Conservation (phyloP, 2,113 vertebrate species). For the Saimiri boliviensis region DNA sequence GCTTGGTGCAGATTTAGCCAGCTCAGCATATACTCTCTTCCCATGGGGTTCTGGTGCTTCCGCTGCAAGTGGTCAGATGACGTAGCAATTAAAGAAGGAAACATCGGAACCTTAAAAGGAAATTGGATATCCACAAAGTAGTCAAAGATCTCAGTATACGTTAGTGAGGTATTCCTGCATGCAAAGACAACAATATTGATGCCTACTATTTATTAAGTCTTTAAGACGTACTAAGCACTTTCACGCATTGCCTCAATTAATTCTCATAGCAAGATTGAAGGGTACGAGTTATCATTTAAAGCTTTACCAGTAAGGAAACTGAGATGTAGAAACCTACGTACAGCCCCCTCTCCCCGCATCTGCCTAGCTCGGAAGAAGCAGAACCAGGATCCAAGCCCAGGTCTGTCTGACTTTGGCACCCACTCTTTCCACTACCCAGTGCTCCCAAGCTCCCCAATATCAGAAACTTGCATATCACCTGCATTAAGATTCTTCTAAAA, state of each 20-base stretch:
- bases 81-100: neutral
- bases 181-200: neutral
- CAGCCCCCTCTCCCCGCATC: neutral
- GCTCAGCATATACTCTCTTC: neutral
- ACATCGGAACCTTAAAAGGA: neutral
- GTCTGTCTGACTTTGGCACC: neutral
- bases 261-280: neutral
- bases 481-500: slow-evolving; percentile 70
- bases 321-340: neutral
- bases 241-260: neutral
- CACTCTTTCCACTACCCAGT: neutral
- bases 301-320: neutral
- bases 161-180: neutral
- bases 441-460: neutral
- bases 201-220: neutral
- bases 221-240: neutral
- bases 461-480: neutral
- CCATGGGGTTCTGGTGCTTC: neutral
- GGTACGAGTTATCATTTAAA: neutral
- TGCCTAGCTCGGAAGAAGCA: neutral
- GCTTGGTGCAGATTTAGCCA: neutral
- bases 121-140: neutral
- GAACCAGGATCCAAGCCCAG: neutral
- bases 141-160: neutral
- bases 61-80: neutral